phyloP scores from a whole-genome alignment of 1,140 invertebrate genomes.

The Caenorhabditis tropicalis region DNA sequence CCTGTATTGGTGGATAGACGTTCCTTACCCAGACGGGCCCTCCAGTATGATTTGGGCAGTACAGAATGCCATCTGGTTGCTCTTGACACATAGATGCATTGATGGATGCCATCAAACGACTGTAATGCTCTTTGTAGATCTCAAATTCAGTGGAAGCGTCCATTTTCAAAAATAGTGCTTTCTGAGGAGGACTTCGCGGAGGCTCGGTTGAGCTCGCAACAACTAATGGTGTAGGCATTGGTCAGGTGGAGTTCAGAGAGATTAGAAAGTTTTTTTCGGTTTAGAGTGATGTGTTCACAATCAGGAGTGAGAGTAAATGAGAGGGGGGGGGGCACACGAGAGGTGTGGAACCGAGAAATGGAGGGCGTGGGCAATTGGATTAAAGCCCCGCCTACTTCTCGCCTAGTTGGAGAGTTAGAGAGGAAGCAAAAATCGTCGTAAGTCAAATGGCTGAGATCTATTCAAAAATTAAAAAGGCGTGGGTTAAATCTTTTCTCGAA shows the following conservation, averaged over 20 bases:
- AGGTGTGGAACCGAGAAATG: background rate
- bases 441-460: background rate
- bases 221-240: background rate
- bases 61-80: slow-evolving; percentile 9
- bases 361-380: slow-evolving; percentile 39
- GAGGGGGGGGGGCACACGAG: background rate
- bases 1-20: slow-evolving; percentile 69
- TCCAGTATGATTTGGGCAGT: slow-evolving; percentile 9
- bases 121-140: slow-evolving; percentile 25
- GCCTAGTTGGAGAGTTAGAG: background rate
- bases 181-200: background rate
- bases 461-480: background rate
- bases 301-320: background rate
- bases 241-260: background rate
- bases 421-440: background rate
- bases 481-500: too few relatives aligned
- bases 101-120: slow-evolving; percentile 24
- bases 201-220: background rate
- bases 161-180: slow-evolving; percentile 8
- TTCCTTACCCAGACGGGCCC: slow-evolving; percentile 60
- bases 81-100: background rate
- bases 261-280: background rate
- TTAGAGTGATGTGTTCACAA: background rate
- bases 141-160: background rate
- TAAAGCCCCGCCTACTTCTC: slow-evolving; percentile 10